These are phyloP conservation scores for Sinocyclocheilus anshuiensis DNA, from an alignment of 2,113 vertebrate genomes.

Conservation along the genomic window DNA sequence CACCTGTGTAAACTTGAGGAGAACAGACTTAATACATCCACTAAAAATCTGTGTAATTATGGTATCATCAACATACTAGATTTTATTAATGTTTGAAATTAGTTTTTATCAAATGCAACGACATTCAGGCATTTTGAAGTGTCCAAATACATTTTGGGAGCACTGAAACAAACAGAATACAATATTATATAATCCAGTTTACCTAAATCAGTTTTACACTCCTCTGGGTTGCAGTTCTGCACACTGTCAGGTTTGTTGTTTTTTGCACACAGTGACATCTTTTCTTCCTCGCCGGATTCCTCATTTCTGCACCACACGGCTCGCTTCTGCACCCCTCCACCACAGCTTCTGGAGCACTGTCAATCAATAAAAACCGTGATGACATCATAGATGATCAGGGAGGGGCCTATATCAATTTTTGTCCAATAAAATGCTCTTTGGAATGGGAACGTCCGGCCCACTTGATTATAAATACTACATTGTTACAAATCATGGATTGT, in stretches of 20 bases:
- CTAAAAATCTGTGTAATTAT: neutral
- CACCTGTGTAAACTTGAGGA: neutral
- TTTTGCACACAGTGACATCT: constrained; percentile 67
- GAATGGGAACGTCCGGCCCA: neutral
- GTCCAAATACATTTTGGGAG: neutral
- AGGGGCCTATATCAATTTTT: neutral
- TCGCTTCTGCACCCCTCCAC: constrained; percentile 71
- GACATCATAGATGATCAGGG: neutral
- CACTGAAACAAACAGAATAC: neutral
- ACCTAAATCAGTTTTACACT: constrained; percentile 70
- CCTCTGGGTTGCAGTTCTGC: constrained; percentile 70
- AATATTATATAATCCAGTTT: neutral
- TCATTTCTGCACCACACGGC: constrained; percentile 66
- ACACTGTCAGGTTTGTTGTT: constrained; percentile 68
- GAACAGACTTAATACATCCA: neutral
- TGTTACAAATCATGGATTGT: neutral
- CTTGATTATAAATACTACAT: neutral
- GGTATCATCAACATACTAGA: neutral
- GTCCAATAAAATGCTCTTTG: neutral
- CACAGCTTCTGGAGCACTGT: constrained; percentile 76
- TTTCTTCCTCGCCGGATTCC: constrained; percentile 61
- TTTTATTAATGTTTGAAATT: neutral
- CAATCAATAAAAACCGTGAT: constrained; percentile 29
- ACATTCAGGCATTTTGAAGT: neutral
- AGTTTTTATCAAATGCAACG: neutral